Conservation (phyloP, 2,888 invertebrate genomes). For the Taphrorychus bicolor region DNA sequence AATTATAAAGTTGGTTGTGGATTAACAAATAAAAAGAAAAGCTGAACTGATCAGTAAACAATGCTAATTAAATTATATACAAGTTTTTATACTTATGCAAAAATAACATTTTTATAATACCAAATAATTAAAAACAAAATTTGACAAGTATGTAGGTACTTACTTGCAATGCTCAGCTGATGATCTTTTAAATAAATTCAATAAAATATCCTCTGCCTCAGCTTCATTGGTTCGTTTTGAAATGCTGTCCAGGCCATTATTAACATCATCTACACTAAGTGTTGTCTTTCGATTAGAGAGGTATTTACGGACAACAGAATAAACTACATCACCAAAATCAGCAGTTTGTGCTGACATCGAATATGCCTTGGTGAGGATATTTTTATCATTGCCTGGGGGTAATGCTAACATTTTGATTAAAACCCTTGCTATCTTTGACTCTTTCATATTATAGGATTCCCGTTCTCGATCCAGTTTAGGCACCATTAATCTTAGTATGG, state of each 20-base stretch:
- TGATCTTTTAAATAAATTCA: constrained; percentile 70
- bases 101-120: no score
- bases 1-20: no score
- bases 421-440: constrained; percentile 73
- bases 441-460: constrained; percentile 83
- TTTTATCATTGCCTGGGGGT: constrained; percentile 66
- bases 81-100: no score
- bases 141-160: neutral
- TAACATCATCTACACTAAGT: constrained; percentile 74
- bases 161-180: constrained; percentile 70
- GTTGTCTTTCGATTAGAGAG: constrained; percentile 59
- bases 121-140: neutral
- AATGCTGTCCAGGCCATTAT: constrained; percentile 76
- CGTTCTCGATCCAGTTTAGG: constrained; percentile 82
- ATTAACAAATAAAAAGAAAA: no score
- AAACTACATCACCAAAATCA: constrained; percentile 85
- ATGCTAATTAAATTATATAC: no score
- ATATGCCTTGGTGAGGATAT: constrained; percentile 64
- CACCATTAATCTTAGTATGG: constrained; percentile 79
- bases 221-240: constrained; percentile 70
- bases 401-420: constrained; percentile 81
- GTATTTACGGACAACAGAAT: constrained; percentile 70
- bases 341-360: constrained; percentile 59
- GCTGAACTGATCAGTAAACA: no score
- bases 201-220: constrained; percentile 71